These are phyloP conservation scores for Caenorhabditis sinica DNA, from an alignment of 2,888 invertebrate species.

Conservation along the genomic window DNA sequence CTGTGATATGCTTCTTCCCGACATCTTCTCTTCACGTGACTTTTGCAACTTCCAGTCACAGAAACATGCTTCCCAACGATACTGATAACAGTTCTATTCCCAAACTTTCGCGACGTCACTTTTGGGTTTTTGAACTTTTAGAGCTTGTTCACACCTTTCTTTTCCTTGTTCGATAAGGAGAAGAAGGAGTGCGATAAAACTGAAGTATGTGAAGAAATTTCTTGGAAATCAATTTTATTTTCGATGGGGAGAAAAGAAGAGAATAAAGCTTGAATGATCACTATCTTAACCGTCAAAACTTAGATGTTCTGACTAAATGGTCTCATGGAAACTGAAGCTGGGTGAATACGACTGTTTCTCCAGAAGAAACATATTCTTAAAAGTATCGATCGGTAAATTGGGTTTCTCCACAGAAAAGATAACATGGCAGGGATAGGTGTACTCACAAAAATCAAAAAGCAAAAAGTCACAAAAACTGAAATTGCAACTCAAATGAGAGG, in stretches of 20 bases:
- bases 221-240: background rate
- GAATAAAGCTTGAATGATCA: no score
- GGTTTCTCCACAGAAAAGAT: conserved; percentile 7
- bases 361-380: background rate
- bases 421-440: conserved; percentile 35
- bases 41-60: conserved; percentile 1
- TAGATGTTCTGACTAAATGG: no score
- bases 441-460: conserved; percentile 11
- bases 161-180: background rate
- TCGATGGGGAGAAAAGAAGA: no score
- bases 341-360: background rate
- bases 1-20: no score
- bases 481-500: background rate
- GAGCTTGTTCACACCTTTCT: background rate
- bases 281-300: no score
- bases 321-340: background rate
- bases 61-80: background rate
- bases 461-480: conserved; percentile 10
- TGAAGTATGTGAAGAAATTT: background rate
- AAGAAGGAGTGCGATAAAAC: background rate
- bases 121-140: conserved; percentile 7
- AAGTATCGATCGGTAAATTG: background rate
- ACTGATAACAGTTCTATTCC: background rate
- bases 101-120: background rate
- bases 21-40: background rate